These are phyloP conservation scores for Cataglyphis hispanica DNA, from an alignment of 1,140 invertebrate species.

Conservation along the genomic window DNA sequence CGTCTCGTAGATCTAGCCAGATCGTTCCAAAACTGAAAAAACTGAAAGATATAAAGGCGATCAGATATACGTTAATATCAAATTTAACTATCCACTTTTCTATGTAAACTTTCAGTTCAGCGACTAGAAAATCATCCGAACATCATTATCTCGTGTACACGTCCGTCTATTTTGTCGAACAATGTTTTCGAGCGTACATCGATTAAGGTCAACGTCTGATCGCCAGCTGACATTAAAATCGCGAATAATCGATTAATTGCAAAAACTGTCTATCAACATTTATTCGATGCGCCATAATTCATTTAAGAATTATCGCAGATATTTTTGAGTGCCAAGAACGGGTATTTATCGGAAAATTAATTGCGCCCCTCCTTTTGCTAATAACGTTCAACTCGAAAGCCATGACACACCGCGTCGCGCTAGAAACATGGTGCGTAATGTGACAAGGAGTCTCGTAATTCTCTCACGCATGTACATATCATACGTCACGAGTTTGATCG, in stretches of 20 bases:
- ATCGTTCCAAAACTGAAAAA: not conserved
- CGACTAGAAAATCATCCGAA: not conserved
- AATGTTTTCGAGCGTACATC: not conserved
- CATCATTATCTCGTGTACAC: slow-evolving; percentile 2
- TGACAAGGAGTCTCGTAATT: slow-evolving; percentile 6
- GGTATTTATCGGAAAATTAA: slow-evolving; percentile 12
- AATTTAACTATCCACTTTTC: slow-evolving; percentile 32
- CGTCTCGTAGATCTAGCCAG: not conserved
- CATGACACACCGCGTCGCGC: not conserved
- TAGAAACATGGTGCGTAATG: not conserved
- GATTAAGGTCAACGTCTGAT: slow-evolving; percentile 32
- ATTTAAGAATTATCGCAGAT: not conserved
- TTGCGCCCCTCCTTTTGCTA: not conserved
- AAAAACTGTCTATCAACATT: slow-evolving; percentile 6
- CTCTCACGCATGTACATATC: not conserved
- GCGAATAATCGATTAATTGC: slow-evolving; percentile 21
- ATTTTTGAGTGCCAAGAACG: slow-evolving; percentile 5
- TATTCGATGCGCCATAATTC: slow-evolving; percentile 14
- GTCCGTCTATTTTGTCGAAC: not conserved
- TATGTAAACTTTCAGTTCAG: not conserved
- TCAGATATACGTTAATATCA: slow-evolving; percentile 21
- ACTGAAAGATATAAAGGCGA: not conserved
- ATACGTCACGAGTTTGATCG: not conserved
- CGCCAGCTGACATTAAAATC: slow-evolving; percentile 19
- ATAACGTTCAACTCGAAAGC: slow-evolving; percentile 12